Conservation (phyloP, 2,797 vertebrate genomes). For the Coreius guichenoti region DNA sequence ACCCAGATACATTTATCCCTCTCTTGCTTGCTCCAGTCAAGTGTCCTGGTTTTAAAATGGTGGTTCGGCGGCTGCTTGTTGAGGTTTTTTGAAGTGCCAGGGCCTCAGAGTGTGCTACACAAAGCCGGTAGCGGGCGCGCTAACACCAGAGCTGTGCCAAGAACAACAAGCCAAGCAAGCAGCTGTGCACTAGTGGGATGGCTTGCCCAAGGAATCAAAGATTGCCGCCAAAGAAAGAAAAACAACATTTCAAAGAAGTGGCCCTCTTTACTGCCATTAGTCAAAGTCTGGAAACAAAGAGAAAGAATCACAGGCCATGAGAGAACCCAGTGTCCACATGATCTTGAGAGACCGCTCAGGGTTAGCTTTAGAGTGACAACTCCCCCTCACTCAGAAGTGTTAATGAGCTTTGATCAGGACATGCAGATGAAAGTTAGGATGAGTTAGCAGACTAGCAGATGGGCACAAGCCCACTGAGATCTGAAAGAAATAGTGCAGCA, state of each 20-base stretch:
- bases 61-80: conserved; percentile 70
- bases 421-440: conserved; percentile 46
- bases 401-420: conserved; percentile 53
- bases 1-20: conserved; percentile 36
- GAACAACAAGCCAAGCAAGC: conserved; percentile 79
- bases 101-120: conserved; percentile 72
- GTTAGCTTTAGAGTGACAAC: conserved; percentile 49
- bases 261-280: conserved; percentile 71
- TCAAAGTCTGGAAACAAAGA: conserved; percentile 71
- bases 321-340: conserved; percentile 28
- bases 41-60: conserved; percentile 50
- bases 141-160: conserved; percentile 74
- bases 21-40: neutral
- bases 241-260: conserved; percentile 72
- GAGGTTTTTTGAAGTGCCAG: conserved; percentile 75
- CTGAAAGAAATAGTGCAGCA: conserved; percentile 47
- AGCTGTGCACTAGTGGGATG: conserved; percentile 77
- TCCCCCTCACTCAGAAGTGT: conserved; percentile 46
- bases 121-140: conserved; percentile 72
- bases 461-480: conserved; percentile 37
- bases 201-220: conserved; percentile 77
- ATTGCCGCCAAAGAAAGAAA: conserved; percentile 76
- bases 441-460: conserved; percentile 50
- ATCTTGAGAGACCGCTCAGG: conserved; percentile 40
- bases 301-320: conserved; percentile 6